phyloP scores from a whole-genome alignment of 2,113 vertebrate genomes.

The Puffinus mauretanicus region DNA sequence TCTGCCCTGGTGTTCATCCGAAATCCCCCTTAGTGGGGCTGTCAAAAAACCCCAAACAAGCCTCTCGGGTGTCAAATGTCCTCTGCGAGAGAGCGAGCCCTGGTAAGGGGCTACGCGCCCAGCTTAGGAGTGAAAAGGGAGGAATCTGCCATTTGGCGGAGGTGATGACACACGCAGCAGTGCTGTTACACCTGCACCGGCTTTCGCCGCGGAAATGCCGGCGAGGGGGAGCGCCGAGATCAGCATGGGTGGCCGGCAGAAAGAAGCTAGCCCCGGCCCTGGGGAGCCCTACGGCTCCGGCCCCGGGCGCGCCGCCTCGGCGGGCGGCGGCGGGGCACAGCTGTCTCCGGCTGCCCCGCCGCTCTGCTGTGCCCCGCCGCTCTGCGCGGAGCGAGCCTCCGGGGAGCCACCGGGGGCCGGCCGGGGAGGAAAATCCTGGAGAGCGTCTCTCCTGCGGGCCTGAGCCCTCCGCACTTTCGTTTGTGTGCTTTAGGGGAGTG shows the following conservation, averaged over 20 bases:
- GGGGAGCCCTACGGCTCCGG: neutral
- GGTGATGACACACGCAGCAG: constrained; percentile 86
- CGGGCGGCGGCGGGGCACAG: too few species aligned
- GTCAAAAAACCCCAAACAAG: neutral
- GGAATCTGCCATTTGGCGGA: constrained; percentile 64
- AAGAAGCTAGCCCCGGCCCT: neutral
- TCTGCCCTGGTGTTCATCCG: neutral
- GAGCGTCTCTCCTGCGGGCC: neutral
- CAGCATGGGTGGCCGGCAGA: constrained; percentile 81
- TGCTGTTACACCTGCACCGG: constrained; percentile 84
- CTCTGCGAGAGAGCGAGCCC: neutral
- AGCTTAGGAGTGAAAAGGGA: constrained; percentile 25
- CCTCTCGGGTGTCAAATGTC: neutral
- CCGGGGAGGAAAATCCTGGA: neutral
- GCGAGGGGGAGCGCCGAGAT: neutral
- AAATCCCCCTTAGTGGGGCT: neutral
- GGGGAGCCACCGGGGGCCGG: neutral
- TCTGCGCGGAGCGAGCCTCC: neutral
- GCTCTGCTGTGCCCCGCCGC: too few species aligned
- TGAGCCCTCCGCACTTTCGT: neutral
- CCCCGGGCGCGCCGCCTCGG: neutral
- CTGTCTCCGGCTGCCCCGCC: too few species aligned
- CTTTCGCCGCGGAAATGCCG: constrained; percentile 76
- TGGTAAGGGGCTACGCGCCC: neutral
- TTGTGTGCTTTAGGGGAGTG: neutral